Evolutionary conservation across 1,140 invertebrate species (phyloP).

Genomic region (Achatina immaculata): DNA sequence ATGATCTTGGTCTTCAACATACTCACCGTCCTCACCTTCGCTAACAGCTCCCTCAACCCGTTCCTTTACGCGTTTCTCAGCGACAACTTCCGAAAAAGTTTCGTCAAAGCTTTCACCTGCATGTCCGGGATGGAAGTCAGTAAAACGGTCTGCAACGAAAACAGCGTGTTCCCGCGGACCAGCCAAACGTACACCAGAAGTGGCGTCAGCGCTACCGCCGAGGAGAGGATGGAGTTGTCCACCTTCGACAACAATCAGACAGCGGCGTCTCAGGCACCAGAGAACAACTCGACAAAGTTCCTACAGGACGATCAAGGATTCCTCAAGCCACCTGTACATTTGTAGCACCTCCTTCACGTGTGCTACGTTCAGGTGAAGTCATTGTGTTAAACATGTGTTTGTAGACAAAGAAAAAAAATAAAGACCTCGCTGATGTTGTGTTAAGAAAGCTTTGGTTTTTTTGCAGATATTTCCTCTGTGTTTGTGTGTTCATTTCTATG

Average conservation of each 20-base stretch:
- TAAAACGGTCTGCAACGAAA: slow-evolving; percentile 82
- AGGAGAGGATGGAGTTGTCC: slow-evolving; percentile 45
- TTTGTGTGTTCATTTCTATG: no score
- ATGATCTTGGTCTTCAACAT: slow-evolving; percentile 59
- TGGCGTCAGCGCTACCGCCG: slow-evolving; percentile 34
- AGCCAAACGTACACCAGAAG: slow-evolving; percentile 41
- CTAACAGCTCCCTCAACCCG: slow-evolving; percentile 81
- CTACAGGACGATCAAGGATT: slow-evolving; percentile 40
- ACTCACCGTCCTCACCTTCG: slow-evolving; percentile 64
- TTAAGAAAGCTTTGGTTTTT: no score
- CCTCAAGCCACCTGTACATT: slow-evolving; percentile 36
- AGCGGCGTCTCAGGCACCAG: not conserved
- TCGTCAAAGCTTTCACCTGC: slow-evolving; percentile 81
- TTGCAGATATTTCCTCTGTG: no score
- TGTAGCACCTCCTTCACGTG: not conserved
- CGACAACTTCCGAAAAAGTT: slow-evolving; percentile 81
- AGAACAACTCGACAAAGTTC: slow-evolving; percentile 11
- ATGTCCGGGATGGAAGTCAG: slow-evolving; percentile 51
- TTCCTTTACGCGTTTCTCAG: slow-evolving; percentile 72
- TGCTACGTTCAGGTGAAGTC: not conserved
- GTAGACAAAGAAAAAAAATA: no score
- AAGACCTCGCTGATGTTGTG: no score
- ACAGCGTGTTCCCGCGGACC: slow-evolving; percentile 84
- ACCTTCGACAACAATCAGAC: slow-evolving; percentile 34
- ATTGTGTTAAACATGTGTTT: no score